Conservation (phyloP, 2,797 vertebrate genomes). For the Sciaenops ocellatus region DNA sequence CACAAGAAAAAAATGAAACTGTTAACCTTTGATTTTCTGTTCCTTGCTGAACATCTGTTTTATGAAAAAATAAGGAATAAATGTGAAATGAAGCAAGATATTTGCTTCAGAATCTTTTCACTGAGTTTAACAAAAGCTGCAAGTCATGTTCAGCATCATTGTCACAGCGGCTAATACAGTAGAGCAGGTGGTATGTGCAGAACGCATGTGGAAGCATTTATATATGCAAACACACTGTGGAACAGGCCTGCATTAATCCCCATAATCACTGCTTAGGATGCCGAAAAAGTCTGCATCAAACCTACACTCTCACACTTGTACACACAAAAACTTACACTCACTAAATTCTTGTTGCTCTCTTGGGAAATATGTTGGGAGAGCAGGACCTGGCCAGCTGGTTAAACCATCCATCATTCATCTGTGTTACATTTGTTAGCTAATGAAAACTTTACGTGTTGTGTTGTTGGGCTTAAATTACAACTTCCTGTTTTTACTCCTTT, state of each 20-base stretch:
- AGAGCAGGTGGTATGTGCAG: constrained; percentile 53
- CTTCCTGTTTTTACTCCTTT: constrained; percentile 53
- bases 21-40: constrained; percentile 49
- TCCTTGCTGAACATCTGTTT: constrained; percentile 47
- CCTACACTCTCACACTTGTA: constrained; percentile 12
- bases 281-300: constrained; percentile 39
- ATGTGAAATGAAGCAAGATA: not conserved
- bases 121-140: not conserved
- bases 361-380: constrained; percentile 53
- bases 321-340: constrained; percentile 35
- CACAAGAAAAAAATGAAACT: constrained; percentile 41
- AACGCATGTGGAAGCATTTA: constrained; percentile 68
- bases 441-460: constrained; percentile 55
- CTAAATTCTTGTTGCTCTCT: constrained; percentile 54
- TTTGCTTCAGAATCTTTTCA: not conserved
- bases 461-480: constrained; percentile 50
- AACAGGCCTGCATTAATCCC: constrained; percentile 35
- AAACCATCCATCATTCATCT: constrained; percentile 46
- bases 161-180: constrained; percentile 37
- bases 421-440: constrained; percentile 49
- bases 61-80: constrained; percentile 26
- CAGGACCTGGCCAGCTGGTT: constrained; percentile 45
- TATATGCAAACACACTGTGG: constrained; percentile 32
- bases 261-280: not conserved
- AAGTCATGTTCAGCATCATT: constrained; percentile 30